Conservation (phyloP, 2,797 vertebrate species). For the Yasuhikotakia modesta region DNA sequence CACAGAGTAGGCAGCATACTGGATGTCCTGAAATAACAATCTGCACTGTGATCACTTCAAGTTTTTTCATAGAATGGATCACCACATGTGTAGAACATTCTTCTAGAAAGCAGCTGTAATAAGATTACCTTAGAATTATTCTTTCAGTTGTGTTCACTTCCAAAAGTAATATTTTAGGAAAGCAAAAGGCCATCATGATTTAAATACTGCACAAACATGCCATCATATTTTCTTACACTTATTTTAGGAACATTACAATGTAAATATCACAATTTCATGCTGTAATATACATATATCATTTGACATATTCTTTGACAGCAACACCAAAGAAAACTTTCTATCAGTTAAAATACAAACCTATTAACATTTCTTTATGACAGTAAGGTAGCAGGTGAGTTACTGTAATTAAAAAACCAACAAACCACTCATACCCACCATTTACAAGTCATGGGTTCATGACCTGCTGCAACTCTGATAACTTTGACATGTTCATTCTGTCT, state of each 20-base stretch:
- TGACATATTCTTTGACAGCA: neutral
- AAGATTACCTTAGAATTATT: neutral
- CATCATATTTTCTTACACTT: neutral
- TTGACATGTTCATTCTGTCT: constrained; percentile 45
- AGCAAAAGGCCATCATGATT: neutral
- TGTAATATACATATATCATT: neutral
- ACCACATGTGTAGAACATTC: constrained; percentile 1
- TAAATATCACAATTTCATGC: neutral
- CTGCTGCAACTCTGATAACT: constrained; percentile 35
- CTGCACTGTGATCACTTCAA: constrained; percentile 18
- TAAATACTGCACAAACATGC: neutral
- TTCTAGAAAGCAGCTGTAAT: constrained; percentile 30
- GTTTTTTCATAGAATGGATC: constrained; percentile 25
- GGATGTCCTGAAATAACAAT: constrained; percentile 2
- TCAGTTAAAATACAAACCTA: neutral
- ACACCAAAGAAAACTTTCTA: neutral
- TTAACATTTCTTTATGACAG: neutral
- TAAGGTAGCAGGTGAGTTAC: neutral
- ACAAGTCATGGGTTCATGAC: constrained; percentile 41
- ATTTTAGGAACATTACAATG: neutral
- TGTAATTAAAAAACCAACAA: neutral
- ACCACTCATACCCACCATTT: constrained; percentile 69
- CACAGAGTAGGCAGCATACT: constrained; percentile 20
- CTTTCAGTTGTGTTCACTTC: neutral
- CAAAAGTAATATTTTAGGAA: neutral